These are phyloP conservation scores for Tenualosa ilisha DNA, from an alignment of 2,797 vertebrate species.

Conservation along the genomic window DNA sequence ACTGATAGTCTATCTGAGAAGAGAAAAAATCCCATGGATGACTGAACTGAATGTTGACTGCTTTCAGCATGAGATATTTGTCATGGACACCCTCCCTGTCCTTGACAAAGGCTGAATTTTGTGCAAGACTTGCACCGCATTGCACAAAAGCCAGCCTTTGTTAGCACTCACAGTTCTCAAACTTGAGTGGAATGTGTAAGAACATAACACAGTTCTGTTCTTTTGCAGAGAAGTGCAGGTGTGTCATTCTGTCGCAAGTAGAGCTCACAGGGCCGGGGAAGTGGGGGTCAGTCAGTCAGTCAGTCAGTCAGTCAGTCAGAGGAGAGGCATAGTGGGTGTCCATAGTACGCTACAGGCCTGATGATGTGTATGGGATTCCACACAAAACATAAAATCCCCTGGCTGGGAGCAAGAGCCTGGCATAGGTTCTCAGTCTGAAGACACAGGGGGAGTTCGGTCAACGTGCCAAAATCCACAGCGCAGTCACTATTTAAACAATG, in stretches of 20 bases:
- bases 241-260: background rate
- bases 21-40: background rate
- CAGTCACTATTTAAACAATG: background rate
- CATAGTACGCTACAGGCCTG: background rate
- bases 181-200: background rate
- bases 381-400: background rate
- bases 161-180: background rate
- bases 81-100: background rate
- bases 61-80: background rate
- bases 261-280: background rate
- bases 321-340: background rate
- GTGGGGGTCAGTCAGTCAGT: no score
- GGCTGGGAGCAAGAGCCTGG: background rate
- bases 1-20: background rate
- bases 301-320: background rate
- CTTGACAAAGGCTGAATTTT: no score
- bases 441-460: background rate
- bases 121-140: no score
- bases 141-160: background rate
- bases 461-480: background rate
- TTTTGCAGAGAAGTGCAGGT: background rate
- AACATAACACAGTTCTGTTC: background rate
- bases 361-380: background rate
- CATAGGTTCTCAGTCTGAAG: background rate
- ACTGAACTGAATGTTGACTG: background rate